Percentiles rank a stretch among this genome's conserved stretches.
These are phyloP conservation scores for Dichetophora obliterata DNA, from an alignment of 2,888 invertebrate species.

Conservation along the genomic window DNA sequence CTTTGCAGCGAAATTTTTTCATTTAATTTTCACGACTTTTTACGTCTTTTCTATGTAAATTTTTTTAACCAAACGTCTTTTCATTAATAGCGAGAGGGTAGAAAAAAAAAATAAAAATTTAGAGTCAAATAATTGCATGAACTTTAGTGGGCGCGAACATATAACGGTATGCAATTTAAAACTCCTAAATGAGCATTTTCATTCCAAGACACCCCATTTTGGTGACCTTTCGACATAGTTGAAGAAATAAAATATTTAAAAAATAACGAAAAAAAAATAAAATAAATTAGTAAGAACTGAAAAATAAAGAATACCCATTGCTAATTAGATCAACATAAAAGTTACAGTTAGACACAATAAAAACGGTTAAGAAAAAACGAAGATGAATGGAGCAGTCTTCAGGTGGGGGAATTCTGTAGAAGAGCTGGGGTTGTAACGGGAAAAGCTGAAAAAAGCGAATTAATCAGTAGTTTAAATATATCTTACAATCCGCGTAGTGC, in stretches of 20 bases:
- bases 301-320: conserved; percentile 25
- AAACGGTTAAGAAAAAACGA: background rate
- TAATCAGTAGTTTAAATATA: too few relatives aligned
- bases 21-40: conserved; percentile 43
- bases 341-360: background rate
- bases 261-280: background rate
- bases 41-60: conserved; percentile 45
- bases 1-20: conserved; percentile 16
- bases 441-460: too few relatives aligned
- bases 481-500: too few relatives aligned
- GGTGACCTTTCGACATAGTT: background rate
- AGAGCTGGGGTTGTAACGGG: too few relatives aligned
- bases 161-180: conserved; percentile 21
- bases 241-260: background rate
- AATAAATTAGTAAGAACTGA: conserved; percentile 23
- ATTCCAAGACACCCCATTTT: conserved; percentile 11
- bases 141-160: conserved; percentile 43
- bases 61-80: conserved; percentile 29
- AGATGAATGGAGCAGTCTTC: too few relatives aligned
- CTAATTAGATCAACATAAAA: conserved; percentile 38
- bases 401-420: too few relatives aligned
- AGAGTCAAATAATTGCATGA: background rate
- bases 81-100: conserved; percentile 9
- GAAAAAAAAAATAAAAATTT: background rate
- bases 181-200: conserved; percentile 8